Conservation (phyloP, 1,140 invertebrate genomes). For the Asobara japonica region DNA sequence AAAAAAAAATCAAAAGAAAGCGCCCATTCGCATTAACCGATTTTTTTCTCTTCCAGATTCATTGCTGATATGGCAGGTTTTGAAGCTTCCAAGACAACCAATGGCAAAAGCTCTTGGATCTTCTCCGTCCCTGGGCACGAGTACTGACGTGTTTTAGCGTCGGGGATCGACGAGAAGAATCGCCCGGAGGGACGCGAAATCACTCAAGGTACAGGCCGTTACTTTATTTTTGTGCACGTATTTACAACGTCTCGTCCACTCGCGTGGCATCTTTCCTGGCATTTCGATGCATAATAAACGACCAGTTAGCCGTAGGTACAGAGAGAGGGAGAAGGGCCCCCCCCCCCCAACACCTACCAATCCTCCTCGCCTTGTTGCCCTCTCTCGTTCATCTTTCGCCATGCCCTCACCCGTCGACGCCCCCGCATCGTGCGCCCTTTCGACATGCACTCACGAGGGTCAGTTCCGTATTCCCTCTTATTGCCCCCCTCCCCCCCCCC, state of each 20-base stretch:
- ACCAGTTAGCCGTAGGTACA: constrained; percentile 59
- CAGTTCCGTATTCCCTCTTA: constrained; percentile 30
- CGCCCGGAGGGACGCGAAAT: constrained; percentile 61
- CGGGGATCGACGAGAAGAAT: constrained; percentile 13
- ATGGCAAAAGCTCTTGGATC: constrained; percentile 1
- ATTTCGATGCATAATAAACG: constrained; percentile 68
- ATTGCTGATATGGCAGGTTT: constrained; percentile 14
- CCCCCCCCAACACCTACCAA: neutral
- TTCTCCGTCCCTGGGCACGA: neutral
- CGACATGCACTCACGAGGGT: constrained; percentile 18
- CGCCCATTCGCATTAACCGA: too few relatives aligned
- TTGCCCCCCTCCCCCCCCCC: constrained; percentile 39
- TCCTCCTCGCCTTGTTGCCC: neutral
- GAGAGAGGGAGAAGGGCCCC: constrained; percentile 34
- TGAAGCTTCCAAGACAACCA: neutral
- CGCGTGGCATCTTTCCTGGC: constrained; percentile 64
- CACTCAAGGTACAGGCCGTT: constrained; percentile 60
- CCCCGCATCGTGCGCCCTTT: constrained; percentile 23
- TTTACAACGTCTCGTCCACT: constrained; percentile 65
- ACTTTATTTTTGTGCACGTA: constrained; percentile 62
- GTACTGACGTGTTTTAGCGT: neutral
- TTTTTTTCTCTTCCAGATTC: neutral
- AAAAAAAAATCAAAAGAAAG: too few relatives aligned
- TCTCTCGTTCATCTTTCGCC: neutral
- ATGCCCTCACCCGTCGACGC: constrained; percentile 34